Percentiles rank a stretch among this genome's conserved stretches.
Conservation (phyloP, 1,140 invertebrate genomes). For the Hypothenemus hampei region DNA sequence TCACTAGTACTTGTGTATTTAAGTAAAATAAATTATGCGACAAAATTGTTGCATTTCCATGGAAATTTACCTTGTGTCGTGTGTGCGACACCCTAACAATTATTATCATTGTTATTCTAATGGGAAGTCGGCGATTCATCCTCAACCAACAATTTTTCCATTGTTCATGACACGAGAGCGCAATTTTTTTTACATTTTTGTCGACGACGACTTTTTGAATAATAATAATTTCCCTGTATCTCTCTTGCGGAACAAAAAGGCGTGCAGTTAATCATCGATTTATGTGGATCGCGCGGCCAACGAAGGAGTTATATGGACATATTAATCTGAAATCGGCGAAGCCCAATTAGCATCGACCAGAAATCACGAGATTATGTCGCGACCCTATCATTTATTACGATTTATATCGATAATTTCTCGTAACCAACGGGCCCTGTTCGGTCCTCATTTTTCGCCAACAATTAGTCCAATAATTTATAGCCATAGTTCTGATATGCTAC, state of each 20-base stretch:
- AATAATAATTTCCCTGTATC: neutral
- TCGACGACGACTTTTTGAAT: neutral
- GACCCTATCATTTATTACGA: conserved; percentile 17
- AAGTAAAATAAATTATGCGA: no score
- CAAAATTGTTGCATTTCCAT: conserved; percentile 23
- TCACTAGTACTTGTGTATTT: no score
- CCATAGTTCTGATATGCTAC: no score
- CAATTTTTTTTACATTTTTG: conserved; percentile 4
- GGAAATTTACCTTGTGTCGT: conserved; percentile 15
- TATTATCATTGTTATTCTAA: conserved; percentile 10
- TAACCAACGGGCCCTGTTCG: conserved; percentile 5
- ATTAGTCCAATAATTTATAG: no score
- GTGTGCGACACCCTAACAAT: conserved; percentile 6
- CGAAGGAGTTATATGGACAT: conserved; percentile 10
- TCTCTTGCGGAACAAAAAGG: neutral
- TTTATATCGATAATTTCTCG: conserved; percentile 14
- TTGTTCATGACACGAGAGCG: conserved; percentile 16
- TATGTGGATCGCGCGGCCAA: conserved; percentile 7
- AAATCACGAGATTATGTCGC: conserved; percentile 17
- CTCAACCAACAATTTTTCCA: neutral
- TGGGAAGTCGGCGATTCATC: conserved; percentile 15
- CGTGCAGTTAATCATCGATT: conserved; percentile 5
- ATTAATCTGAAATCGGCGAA: conserved; percentile 18
- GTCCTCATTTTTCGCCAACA: conserved; percentile 17
- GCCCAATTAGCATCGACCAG: conserved; percentile 21